These are phyloP conservation scores for Dendrocopos noguchii DNA, from an alignment of 2,113 vertebrate genomes.

Conservation along the genomic window DNA sequence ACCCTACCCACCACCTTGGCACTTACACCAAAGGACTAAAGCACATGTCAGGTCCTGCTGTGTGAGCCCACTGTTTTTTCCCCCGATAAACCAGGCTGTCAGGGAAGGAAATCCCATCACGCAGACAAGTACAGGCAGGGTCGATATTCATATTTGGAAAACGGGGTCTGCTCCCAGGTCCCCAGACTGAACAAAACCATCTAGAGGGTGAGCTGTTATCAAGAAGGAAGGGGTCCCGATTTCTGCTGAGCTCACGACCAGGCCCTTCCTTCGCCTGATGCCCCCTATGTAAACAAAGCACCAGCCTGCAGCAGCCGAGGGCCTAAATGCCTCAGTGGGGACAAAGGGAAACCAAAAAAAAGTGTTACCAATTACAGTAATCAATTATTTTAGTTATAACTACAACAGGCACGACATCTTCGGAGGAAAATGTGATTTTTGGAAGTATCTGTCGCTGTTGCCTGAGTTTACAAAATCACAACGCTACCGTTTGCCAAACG, in stretches of 20 bases:
- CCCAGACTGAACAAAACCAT: background rate
- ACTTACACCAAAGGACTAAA: accelerated
- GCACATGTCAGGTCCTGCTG: background rate
- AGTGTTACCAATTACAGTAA: too few species aligned
- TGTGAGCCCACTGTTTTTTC: too few species aligned
- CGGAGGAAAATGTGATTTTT: accelerated
- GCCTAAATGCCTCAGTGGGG: accelerated
- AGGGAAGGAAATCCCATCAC: accelerated
- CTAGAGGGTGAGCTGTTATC: accelerated
- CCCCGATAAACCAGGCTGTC: accelerated
- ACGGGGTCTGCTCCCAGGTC: background rate
- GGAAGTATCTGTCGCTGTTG: accelerated
- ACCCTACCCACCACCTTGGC: accelerated
- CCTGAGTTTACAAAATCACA: accelerated
- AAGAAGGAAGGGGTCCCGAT: accelerated
- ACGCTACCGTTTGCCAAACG: accelerated
- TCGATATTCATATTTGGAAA: accelerated
- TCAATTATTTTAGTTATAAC: accelerated
- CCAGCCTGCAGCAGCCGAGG: background rate
- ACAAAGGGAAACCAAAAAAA: background rate
- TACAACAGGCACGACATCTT: accelerated
- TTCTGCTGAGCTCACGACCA: background rate
- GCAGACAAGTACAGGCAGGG: too few species aligned
- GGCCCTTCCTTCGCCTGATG: background rate
- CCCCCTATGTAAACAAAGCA: accelerated